Evolutionary conservation across 2,113 vertebrate genomes (phyloP).

Genomic region (Motacilla tschutschensis): DNA sequence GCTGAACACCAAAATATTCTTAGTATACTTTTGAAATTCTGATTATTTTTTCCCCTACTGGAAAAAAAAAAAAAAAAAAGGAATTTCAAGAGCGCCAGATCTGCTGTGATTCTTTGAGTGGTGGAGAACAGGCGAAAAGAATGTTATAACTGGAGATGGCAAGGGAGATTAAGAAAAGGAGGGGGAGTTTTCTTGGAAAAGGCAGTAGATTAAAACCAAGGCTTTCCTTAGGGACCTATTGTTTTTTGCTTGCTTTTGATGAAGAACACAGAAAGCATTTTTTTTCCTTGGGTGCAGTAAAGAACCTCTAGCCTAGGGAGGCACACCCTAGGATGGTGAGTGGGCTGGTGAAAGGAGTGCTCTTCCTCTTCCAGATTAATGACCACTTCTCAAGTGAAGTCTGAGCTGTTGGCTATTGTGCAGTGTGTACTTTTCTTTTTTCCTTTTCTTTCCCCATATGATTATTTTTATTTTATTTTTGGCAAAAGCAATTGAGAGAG

Average conservation of each 20-base stretch:
- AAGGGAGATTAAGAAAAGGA: background rate
- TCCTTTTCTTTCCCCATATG: background rate
- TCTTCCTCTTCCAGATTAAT: conserved; percentile 41
- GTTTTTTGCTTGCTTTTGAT: background rate
- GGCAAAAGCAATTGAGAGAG: background rate
- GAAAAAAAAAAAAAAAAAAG: background rate
- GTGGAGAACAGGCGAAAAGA: background rate
- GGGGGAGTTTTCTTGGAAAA: conserved; percentile 24
- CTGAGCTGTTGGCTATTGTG: background rate
- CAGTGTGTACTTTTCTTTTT: background rate
- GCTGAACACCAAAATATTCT: background rate
- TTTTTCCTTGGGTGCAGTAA: conserved; percentile 36
- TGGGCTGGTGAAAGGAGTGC: background rate
- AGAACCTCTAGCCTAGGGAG: background rate
- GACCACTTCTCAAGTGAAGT: background rate
- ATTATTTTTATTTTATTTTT: conserved; percentile 17
- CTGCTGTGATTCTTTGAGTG: background rate
- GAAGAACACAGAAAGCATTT: conserved; percentile 4
- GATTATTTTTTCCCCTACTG: background rate
- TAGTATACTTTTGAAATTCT: background rate
- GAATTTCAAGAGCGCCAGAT: background rate
- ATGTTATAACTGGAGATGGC: conserved; percentile 17
- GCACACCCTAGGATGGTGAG: background rate
- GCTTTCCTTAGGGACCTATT: conserved; percentile 22
- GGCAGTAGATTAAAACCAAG: background rate